These are phyloP conservation scores for Lophochroa leadbeateri DNA, from an alignment of 2,113 vertebrate species.

Conservation along the genomic window DNA sequence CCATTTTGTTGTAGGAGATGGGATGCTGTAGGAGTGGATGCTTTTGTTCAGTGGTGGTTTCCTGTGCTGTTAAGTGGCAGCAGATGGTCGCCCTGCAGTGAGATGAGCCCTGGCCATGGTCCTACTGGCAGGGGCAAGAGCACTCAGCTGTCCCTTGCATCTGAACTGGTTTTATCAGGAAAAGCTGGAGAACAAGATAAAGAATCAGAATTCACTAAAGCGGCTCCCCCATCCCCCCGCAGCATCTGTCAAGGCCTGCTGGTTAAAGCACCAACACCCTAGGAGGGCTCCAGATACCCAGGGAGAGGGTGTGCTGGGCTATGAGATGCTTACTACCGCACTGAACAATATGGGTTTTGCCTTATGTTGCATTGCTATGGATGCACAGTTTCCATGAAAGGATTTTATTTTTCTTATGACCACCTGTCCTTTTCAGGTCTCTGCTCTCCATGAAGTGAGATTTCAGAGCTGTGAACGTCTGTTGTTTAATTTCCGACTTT, in stretches of 20 bases:
- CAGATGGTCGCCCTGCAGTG: conserved; percentile 65
- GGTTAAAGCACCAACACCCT: neutral
- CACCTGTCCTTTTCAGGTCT: conserved; percentile 31
- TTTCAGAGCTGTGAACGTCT: neutral
- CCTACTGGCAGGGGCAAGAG: conserved; percentile 69
- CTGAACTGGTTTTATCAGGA: conserved; percentile 61
- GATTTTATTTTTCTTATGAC: neutral
- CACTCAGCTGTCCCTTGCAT: conserved; percentile 65
- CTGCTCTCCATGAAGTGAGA: neutral
- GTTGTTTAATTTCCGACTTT: neutral
- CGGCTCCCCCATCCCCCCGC: conserved; percentile 2
- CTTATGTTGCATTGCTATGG: conserved; percentile 44
- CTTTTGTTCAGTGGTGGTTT: conserved; percentile 69
- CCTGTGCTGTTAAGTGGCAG: conserved; percentile 70
- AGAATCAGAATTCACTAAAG: conserved; percentile 55
- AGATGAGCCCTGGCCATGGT: conserved; percentile 70
- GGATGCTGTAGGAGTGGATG: conserved; percentile 38
- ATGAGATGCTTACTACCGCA: neutral
- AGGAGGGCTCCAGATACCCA: neutral
- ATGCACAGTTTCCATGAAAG: neutral
- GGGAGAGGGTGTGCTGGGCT: conserved; percentile 34
- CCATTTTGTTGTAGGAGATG: conserved; percentile 57
- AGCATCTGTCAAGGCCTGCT: conserved; percentile 61
- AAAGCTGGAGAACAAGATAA: conserved; percentile 57
- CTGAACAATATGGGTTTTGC: conserved; percentile 24